Evolutionary conservation across 1,140 invertebrate genomes (phyloP).

Genomic region (Pectinophora gossypiella): DNA sequence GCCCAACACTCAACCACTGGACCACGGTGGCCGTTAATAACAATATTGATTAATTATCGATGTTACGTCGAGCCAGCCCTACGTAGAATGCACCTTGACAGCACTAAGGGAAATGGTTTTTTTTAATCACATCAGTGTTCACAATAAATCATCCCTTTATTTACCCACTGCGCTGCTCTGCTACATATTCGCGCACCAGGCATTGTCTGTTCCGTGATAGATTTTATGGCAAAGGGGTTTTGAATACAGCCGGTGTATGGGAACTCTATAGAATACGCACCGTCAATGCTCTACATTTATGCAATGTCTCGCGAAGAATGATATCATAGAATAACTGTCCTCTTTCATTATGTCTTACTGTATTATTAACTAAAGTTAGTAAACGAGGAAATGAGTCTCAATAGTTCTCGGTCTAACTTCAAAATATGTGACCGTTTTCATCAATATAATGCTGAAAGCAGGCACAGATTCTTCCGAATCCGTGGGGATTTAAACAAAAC

Average conservation of each 20-base stretch:
- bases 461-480: too few species aligned
- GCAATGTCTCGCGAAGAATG: constrained; percentile 12
- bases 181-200: constrained; percentile 65
- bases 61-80: constrained; percentile 25
- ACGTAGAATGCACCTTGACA: constrained; percentile 64
- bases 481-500: too few species aligned
- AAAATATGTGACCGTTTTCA: too few species aligned
- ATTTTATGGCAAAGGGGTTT: constrained; percentile 52
- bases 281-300: constrained; percentile 15
- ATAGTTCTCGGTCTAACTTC: too few species aligned
- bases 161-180: constrained; percentile 51
- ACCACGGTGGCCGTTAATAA: too few species aligned
- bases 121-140: constrained; percentile 66
- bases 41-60: too few species aligned
- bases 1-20: too few species aligned
- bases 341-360: too few species aligned
- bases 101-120: constrained; percentile 68
- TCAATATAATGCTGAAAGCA: too few species aligned
- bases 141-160: constrained; percentile 73
- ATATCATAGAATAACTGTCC: too few species aligned
- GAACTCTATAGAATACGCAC: neutral
- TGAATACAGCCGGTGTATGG: neutral
- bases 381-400: too few species aligned
- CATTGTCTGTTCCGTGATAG: constrained; percentile 45
- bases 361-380: too few species aligned